Evolutionary conservation across 2,888 invertebrate species (phyloP).

Genomic region (Cosmia pyralina): DNA sequence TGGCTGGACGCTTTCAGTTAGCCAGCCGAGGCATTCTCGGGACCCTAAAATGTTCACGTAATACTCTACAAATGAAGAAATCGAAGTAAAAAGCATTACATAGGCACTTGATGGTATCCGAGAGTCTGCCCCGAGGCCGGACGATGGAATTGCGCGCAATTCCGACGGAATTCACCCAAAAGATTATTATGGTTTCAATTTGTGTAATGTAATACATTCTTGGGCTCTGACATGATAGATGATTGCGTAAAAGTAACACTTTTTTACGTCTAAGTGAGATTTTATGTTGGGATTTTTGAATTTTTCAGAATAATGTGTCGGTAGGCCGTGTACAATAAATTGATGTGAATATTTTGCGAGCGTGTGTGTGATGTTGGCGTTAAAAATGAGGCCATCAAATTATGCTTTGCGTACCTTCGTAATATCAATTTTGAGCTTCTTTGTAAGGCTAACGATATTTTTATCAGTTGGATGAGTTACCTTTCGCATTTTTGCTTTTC

Average conservation of each 20-base stretch:
- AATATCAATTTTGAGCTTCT: constrained; percentile 34
- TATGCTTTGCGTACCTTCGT: constrained; percentile 10
- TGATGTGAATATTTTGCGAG: constrained; percentile 25
- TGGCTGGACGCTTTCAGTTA: constrained; percentile 31
- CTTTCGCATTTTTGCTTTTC: neutral
- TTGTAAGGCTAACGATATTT: constrained; percentile 16
- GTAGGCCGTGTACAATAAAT: constrained; percentile 34
- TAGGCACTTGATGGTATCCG: constrained; percentile 60
- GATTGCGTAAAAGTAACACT: constrained; percentile 56
- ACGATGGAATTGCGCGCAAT: constrained; percentile 51
- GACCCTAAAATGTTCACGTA: constrained; percentile 51
- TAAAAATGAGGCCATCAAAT: constrained; percentile 27
- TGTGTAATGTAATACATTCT: constrained; percentile 62
- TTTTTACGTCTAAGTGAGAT: constrained; percentile 51
- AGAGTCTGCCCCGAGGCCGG: constrained; percentile 49
- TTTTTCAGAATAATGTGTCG: constrained; percentile 25
- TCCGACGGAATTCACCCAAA: constrained; percentile 52
- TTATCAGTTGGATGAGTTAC: neutral
- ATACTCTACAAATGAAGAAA: constrained; percentile 62
- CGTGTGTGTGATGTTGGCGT: constrained; percentile 6
- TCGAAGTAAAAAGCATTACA: constrained; percentile 58
- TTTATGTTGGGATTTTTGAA: constrained; percentile 49
- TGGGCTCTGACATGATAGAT: constrained; percentile 60
- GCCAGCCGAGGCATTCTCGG: constrained; percentile 38
- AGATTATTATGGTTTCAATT: constrained; percentile 66